Evolutionary conservation across 1,140 invertebrate species (phyloP).

Genomic region (Drosophila ohnishii): DNA sequence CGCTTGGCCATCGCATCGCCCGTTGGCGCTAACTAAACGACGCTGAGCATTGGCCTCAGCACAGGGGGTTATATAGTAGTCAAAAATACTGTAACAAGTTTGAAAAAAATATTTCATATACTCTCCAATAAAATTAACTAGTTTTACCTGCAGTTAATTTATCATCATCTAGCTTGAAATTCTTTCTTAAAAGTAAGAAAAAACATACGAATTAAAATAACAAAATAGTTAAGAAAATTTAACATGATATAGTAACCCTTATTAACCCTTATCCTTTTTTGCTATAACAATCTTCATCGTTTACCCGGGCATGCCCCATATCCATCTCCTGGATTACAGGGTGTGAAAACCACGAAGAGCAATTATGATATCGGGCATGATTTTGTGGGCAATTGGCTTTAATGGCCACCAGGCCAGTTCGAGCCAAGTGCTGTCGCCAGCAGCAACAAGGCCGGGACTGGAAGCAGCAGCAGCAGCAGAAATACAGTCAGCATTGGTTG

Average conservation of each 20-base stretch:
- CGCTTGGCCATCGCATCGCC: constrained; percentile 48
- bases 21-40: constrained; percentile 72
- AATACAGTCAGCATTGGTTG: constrained; percentile 9
- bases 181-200: background rate
- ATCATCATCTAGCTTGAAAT: background rate
- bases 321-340: constrained; percentile 13
- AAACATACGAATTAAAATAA: background rate
- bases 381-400: constrained; percentile 81
- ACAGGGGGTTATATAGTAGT: background rate
- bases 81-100: background rate
- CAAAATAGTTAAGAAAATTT: background rate
- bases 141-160: background rate
- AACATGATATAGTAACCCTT: too few relatives aligned
- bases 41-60: constrained; percentile 33
- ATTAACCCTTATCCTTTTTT: background rate
- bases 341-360: constrained; percentile 73
- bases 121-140: background rate
- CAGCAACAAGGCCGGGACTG: constrained; percentile 34
- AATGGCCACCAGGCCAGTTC: constrained; percentile 60
- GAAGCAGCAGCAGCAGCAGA: background rate
- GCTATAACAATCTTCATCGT: background rate
- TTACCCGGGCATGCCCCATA: background rate
- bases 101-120: background rate
- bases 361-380: constrained; percentile 81
- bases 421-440: constrained; percentile 54